Base-by-base conservation (phyloP, 2,797 vertebrate species). In the Gallinago stenura region DNA sequence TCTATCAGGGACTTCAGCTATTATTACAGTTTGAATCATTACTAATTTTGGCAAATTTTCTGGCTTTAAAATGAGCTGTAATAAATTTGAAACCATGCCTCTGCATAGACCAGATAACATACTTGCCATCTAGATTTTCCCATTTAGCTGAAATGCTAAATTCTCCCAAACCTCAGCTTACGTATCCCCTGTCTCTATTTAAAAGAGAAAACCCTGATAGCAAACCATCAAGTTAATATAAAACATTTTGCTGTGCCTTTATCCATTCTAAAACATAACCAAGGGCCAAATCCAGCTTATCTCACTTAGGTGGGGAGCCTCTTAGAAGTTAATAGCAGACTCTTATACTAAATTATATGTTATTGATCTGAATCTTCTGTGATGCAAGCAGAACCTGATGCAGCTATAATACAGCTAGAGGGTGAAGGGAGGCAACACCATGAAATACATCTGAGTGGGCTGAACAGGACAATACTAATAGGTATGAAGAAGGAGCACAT, bases 11-110 rank as follows among this genome's bases (percentile, higher is more conserved):
- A 72, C 66, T 88, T 91, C 20, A 64, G 33, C 57, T 94, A 93
- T 95, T 95, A 83, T 75, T 92, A 60, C 37, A 60, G 68, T 87
- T 89, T 68, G 65, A 83, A 92, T 89, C 46, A 69, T 76, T 83
- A 90, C 28, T 78, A 83, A 95, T 95, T 96, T 91, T 83, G n/a
- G 68, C 76, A 92, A 70, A n/a, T 78, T 60, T 96, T 91, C 65
- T 94, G 78, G 9, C 35, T 89, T 81, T 56, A 94, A 88, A 86
- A 89, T 60, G 43, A 88, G 43, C 71, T 48, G 12, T 48, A 89
- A 93, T 65, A 78, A 60, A 90, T 73, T 73, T 91, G 30, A 97
- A 94, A 51, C 48, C 24, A 45, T 91, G 46, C 26, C 21, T 76
- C 68, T 92, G 65, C 33, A 25, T 31, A 46, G 54, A 73, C 35